Percentiles rank a stretch among this genome's conserved stretches.
phyloP scores from a whole-genome alignment of 2,888 invertebrate genomes.

The Pyrochroa serraticornis region DNA sequence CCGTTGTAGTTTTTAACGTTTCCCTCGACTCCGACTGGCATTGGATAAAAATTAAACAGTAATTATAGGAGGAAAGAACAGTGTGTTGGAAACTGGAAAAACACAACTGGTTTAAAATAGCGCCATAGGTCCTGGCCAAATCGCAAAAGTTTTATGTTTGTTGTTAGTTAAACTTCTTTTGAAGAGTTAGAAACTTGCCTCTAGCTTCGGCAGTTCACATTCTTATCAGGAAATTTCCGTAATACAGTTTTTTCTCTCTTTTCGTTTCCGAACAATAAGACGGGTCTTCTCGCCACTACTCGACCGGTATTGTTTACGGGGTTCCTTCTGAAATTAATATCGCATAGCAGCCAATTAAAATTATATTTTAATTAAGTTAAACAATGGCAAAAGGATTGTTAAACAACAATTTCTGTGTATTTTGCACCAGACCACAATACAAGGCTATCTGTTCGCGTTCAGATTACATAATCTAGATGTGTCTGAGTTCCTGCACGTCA shows the following conservation, averaged over 20 bases:
- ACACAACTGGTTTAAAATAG: constrained; percentile 27
- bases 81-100: background rate
- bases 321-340: constrained; percentile 1
- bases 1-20: too few species aligned
- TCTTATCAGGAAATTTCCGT: constrained; percentile 41
- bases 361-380: constrained; percentile 17
- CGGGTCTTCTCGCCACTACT: background rate
- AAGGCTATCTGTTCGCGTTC: constrained; percentile 7
- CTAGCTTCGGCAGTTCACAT: constrained; percentile 34
- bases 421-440: constrained; percentile 15
- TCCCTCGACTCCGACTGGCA: too few species aligned
- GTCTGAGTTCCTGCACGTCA: constrained; percentile 3
- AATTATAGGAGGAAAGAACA: constrained; percentile 1
- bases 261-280: background rate
- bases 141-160: constrained; percentile 46
- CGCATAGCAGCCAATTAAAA: constrained; percentile 3
- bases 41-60: background rate
- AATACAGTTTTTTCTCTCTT: constrained; percentile 2
- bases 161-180: constrained; percentile 44
- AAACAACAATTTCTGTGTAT: constrained; percentile 20
- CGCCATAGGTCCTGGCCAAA: constrained; percentile 36
- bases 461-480: constrained; percentile 12
- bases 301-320: background rate
- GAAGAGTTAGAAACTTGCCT: constrained; percentile 36
- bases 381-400: constrained; percentile 8